A percentile compares a stretch with the other conserved stretches of the same genome.
These are phyloP conservation scores for Augochlora pura DNA, from an alignment of 1,140 invertebrate genomes.

Conservation along the genomic window DNA sequence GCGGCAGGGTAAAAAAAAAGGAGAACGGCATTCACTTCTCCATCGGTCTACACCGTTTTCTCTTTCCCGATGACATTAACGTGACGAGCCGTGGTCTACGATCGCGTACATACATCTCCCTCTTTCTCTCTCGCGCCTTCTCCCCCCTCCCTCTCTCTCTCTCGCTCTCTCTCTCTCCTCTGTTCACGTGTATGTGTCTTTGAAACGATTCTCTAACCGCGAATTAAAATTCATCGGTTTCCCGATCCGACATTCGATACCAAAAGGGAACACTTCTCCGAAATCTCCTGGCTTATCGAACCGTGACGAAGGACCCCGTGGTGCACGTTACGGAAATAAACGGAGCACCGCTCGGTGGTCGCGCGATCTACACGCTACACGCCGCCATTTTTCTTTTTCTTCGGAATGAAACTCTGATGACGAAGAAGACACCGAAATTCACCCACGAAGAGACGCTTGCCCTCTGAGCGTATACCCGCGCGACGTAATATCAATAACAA, in stretches of 20 bases:
- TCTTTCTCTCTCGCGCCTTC: not conserved
- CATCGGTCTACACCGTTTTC: slow-evolving; percentile 8
- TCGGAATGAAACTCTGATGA: slow-evolving; percentile 21
- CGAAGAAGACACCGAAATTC: not conserved
- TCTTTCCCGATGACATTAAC: slow-evolving; percentile 37
- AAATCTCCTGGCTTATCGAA: not conserved
- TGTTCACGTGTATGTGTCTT: too few relatives aligned
- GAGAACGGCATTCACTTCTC: slow-evolving; percentile 28
- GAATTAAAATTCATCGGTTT: not conserved
- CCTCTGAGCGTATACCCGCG: not conserved
- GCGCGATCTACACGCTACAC: slow-evolving; percentile 34
- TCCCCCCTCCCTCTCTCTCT: not conserved
- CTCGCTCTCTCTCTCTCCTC: not conserved
- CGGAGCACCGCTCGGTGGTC: slow-evolving; percentile 28
- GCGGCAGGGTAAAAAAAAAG: slow-evolving; percentile 8
- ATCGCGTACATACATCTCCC: not conserved
- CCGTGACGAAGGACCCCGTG: not conserved
- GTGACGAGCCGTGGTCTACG: slow-evolving; percentile 8
- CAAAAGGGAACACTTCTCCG: not conserved
- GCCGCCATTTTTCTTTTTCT: slow-evolving; percentile 44
- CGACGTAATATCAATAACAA: not conserved
- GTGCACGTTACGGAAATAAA: slow-evolving; percentile 35
- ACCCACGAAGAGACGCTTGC: not conserved
- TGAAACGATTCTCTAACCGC: not conserved
- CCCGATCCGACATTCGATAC: not conserved